These are phyloP conservation scores for Leuctra nigra DNA, from an alignment of 2,888 invertebrate species.

Conservation along the genomic window DNA sequence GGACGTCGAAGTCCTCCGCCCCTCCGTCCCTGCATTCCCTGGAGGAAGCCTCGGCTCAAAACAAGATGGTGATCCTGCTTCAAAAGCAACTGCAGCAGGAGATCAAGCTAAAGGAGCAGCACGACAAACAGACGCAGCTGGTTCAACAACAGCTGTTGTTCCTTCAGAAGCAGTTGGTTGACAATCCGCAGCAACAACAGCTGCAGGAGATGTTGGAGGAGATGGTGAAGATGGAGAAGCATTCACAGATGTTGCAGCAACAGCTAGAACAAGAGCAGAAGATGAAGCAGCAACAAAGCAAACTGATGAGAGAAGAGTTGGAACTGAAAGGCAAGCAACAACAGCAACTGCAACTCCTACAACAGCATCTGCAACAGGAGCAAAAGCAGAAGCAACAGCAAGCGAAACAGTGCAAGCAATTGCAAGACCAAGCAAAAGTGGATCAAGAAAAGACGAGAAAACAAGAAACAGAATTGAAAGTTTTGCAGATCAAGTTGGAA, in stretches of 20 bases:
- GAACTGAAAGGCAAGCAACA: slow-evolving; percentile 1
- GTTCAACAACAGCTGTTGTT: not conserved
- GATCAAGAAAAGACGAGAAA: not conserved
- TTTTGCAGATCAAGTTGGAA: not conserved
- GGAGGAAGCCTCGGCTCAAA: not conserved
- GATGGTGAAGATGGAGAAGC: not conserved
- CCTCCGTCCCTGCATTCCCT: too few relatives aligned
- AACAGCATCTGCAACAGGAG: slow-evolving; percentile 1
- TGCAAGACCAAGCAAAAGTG: too few relatives aligned
- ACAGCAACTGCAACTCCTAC: slow-evolving; percentile 6
- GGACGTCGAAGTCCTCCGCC: too few relatives aligned
- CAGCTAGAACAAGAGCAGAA: not conserved
- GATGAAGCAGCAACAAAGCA: not conserved
- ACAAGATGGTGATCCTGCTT: not conserved
- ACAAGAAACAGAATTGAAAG: not conserved
- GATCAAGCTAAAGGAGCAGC: not conserved
- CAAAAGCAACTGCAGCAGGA: not conserved
- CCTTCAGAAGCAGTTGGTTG: not conserved
- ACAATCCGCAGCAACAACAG: not conserved
- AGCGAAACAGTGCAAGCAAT: not conserved
- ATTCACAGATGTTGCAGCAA: not conserved
- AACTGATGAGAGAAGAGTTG: not conserved
- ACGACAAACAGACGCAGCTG: not conserved
- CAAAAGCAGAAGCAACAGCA: not conserved
- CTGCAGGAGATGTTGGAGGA: not conserved